Evolutionary conservation across 1,140 invertebrate species (phyloP).

Genomic region (Neodiprion pinetum): DNA sequence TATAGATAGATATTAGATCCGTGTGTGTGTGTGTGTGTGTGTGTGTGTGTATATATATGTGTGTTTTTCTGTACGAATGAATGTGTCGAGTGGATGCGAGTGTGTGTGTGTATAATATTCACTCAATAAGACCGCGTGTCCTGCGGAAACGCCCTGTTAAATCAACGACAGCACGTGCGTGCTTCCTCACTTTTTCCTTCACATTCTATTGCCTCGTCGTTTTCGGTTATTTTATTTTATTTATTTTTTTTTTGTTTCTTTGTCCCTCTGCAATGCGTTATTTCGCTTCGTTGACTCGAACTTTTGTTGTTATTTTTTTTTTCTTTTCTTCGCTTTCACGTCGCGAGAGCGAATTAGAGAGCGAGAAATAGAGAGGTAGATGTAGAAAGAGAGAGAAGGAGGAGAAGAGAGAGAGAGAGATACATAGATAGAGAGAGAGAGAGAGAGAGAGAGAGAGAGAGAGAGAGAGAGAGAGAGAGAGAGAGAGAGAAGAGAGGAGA

Average conservation of each 20-base stretch:
- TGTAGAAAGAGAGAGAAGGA: too few relatives aligned
- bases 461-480: too few relatives aligned
- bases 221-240: constrained; percentile 34
- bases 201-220: constrained; percentile 7
- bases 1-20: background rate
- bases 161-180: background rate
- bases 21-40: background rate
- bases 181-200: background rate
- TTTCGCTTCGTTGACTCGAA: background rate
- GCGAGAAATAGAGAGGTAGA: too few relatives aligned
- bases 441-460: too few relatives aligned
- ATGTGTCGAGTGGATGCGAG: background rate
- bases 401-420: too few relatives aligned
- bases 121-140: background rate
- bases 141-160: constrained; percentile 16
- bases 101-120: background rate
- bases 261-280: constrained; percentile 48
- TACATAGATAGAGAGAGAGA: too few relatives aligned
- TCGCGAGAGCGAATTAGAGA: too few relatives aligned
- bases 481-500: too few relatives aligned
- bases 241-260: constrained; percentile 35
- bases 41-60: background rate
- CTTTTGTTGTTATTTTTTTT: too few relatives aligned
- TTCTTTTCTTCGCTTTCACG: too few relatives aligned
- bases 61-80: background rate